Percentiles rank a stretch among this genome's conserved stretches.
These are phyloP conservation scores for Ictalurus punctatus DNA, from an alignment of 2,113 vertebrate genomes.

Conservation along the genomic window DNA sequence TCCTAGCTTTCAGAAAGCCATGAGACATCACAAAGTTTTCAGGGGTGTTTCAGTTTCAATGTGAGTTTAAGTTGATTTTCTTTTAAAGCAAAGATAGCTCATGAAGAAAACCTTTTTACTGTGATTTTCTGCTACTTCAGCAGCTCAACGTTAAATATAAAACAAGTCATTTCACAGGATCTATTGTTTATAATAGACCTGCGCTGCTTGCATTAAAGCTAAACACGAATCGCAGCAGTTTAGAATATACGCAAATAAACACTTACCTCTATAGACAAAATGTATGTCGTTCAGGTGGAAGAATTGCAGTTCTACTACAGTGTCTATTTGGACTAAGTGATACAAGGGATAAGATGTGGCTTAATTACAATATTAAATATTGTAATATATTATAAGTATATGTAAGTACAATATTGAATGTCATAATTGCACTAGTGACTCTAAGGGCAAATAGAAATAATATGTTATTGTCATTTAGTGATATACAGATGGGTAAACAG, in stretches of 20 bases:
- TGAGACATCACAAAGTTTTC: conserved; percentile 14
- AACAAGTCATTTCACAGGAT: background rate
- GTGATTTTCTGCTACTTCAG: background rate
- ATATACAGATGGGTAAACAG: background rate
- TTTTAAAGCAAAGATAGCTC: background rate
- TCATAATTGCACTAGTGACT: background rate
- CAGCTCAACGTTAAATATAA: background rate
- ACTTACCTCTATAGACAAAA: background rate
- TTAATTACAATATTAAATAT: background rate
- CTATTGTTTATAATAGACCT: background rate
- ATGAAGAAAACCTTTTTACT: background rate
- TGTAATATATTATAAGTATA: too few relatives aligned
- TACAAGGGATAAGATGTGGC: background rate
- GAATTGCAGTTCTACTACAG: background rate
- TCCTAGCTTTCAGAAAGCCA: conserved; percentile 7
- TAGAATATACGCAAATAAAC: background rate
- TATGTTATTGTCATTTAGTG: background rate
- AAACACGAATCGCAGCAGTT: background rate
- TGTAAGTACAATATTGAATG: background rate
- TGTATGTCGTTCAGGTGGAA: background rate
- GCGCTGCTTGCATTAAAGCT: background rate
- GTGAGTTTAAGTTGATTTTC: conserved; percentile 16
- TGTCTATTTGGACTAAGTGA: background rate
- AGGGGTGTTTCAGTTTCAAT: background rate
- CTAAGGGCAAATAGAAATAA: background rate